phyloP scores from a whole-genome alignment of 2,888 invertebrate genomes.

The Julus scanicus region DNA sequence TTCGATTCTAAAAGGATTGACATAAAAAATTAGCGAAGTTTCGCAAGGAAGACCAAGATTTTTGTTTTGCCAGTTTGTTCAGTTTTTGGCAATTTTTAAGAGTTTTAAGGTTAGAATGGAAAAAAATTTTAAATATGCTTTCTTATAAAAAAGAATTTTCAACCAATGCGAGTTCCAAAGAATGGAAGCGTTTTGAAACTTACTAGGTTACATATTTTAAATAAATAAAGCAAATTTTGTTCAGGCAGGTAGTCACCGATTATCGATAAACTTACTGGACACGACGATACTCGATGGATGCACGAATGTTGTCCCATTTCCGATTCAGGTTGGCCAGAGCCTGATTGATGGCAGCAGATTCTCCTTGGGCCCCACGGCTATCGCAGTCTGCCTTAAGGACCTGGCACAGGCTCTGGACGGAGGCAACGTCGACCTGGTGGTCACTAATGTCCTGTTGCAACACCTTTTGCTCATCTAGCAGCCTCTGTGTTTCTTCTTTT shows the following conservation, averaged over 20 bases:
- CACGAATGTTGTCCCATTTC: conserved; percentile 56
- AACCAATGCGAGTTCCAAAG: no score
- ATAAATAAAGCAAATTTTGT: no score
- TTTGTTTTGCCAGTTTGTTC: no score
- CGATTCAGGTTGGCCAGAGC: conserved; percentile 53
- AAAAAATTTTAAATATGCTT: no score
- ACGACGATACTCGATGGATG: neutral
- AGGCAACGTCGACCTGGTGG: conserved; percentile 81
- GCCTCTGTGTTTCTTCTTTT: conserved; percentile 68
- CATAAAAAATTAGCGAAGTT: neutral
- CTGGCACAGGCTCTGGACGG: conserved; percentile 76
- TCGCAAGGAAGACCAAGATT: no score
- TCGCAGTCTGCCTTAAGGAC: conserved; percentile 53
- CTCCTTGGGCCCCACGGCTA: conserved; percentile 48
- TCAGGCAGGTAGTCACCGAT: neutral
- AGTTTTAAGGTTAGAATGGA: no score
- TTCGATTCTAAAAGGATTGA: neutral
- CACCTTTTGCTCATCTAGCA: conserved; percentile 32
- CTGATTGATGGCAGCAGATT: conserved; percentile 51
- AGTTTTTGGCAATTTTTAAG: no score
- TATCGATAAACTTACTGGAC: conserved; percentile 47
- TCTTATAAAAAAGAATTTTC: no score
- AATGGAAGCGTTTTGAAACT: no score
- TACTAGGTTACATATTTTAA: no score
- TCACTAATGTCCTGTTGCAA: conserved; percentile 80